Evolutionary conservation across 2,113 vertebrate genomes (phyloP).

Genomic region (Tetraodon nigroviridis): DNA sequence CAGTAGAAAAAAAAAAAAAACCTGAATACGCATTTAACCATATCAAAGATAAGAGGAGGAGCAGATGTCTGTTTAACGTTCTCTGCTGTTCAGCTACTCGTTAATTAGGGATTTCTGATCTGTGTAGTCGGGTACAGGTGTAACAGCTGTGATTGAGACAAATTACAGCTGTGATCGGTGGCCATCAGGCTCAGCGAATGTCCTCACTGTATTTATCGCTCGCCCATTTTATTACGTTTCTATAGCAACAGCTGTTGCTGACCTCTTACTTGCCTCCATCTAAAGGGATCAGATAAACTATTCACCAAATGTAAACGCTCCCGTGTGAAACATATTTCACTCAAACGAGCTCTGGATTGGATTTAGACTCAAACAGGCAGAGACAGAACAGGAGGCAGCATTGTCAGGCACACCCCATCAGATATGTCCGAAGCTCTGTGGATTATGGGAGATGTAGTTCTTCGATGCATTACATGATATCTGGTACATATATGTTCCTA

Average conservation of each 20-base stretch:
- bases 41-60: slow-evolving; percentile 53
- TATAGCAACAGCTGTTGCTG: not conserved
- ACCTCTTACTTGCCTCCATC: too few species aligned
- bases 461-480: too few species aligned
- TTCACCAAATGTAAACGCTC: too few species aligned
- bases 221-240: not conserved
- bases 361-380: too few species aligned
- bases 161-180: not conserved
- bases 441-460: too few species aligned
- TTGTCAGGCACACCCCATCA: too few species aligned
- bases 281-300: not conserved
- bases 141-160: too few species aligned
- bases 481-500: too few species aligned
- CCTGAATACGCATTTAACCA: slow-evolving; percentile 44
- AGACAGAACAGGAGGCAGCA: too few species aligned
- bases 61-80: slow-evolving; percentile 44
- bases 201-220: not conserved
- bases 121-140: not conserved
- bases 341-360: too few species aligned
- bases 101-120: slow-evolving; percentile 20
- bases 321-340: too few species aligned
- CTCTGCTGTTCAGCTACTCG: slow-evolving; percentile 3
- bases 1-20: slow-evolving; percentile 32
- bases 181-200: not conserved
- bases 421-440: too few species aligned